Percentiles rank a stretch among this genome's conserved stretches.
These are phyloP conservation scores for Galeruca laticollis DNA, from an alignment of 2,888 invertebrate species.

Conservation along the genomic window DNA sequence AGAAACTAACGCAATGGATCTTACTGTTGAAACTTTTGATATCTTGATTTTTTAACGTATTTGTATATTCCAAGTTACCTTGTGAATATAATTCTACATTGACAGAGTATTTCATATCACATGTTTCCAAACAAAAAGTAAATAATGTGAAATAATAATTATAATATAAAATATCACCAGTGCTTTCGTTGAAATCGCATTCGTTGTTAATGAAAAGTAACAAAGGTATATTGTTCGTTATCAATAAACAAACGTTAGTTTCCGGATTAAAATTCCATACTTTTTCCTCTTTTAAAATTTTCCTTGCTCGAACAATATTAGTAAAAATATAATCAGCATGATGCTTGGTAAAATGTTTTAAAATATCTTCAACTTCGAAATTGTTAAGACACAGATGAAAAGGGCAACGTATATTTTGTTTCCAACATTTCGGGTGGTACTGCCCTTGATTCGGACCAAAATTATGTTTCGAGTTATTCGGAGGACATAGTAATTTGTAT, in stretches of 20 bases:
- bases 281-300: constrained; percentile 44
- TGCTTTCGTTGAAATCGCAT: constrained; percentile 35
- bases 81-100: constrained; percentile 26
- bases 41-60: constrained; percentile 40
- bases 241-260: constrained; percentile 42
- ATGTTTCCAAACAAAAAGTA: constrained; percentile 37
- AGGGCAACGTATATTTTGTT: constrained; percentile 37
- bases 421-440: constrained; percentile 42
- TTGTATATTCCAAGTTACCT: constrained; percentile 22
- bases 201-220: constrained; percentile 43
- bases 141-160: constrained; percentile 44
- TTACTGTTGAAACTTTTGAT: constrained; percentile 41
- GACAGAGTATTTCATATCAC: constrained; percentile 36
- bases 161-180: constrained; percentile 41
- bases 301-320: constrained; percentile 36
- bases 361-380: constrained; percentile 27
- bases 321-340: constrained; percentile 44
- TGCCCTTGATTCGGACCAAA: constrained; percentile 15
- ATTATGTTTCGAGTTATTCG: constrained; percentile 9
- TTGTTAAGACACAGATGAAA: constrained; percentile 39
- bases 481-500: constrained; percentile 40
- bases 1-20: constrained; percentile 34
- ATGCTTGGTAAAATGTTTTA: constrained; percentile 38
- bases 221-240: constrained; percentile 36
- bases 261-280: constrained; percentile 45